Evolutionary conservation across 2,113 vertebrate species (phyloP).

Genomic region (Nibea albiflora): DNA sequence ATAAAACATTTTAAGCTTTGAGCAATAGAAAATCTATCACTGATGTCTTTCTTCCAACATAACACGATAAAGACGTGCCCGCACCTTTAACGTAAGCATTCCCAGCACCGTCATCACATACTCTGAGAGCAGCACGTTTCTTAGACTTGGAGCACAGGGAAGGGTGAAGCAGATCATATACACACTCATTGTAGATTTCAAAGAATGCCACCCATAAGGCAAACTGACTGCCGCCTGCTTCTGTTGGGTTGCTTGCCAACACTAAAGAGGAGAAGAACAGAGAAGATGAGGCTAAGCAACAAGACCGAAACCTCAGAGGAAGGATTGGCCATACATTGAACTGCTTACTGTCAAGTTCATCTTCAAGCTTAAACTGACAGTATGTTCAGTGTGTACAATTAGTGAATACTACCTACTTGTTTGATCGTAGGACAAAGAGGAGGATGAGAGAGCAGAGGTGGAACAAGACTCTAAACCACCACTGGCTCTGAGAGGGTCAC

Average conservation of each 20-base stretch:
- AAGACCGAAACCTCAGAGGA: neutral
- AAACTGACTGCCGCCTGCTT: constrained; percentile 65
- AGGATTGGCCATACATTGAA: neutral
- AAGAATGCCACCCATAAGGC: constrained; percentile 91
- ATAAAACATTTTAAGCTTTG: neutral
- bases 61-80: neutral
- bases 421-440: constrained; percentile 57
- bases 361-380: neutral
- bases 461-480: constrained; percentile 8
- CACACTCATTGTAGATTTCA: constrained; percentile 93
- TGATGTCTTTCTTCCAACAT: neutral
- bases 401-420: constrained; percentile 74
- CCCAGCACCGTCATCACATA: constrained; percentile 90
- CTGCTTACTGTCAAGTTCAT: too few species aligned
- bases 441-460: constrained; percentile 27
- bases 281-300: neutral
- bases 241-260: constrained; percentile 23
- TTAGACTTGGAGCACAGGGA: constrained; percentile 79
- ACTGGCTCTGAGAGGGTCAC: constrained; percentile 38
- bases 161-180: constrained; percentile 88
- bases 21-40: neutral
- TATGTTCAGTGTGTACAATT: neutral
- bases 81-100: constrained; percentile 90
- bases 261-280: constrained; percentile 26
- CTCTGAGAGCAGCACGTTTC: constrained; percentile 84